These are phyloP conservation scores for Peromyscus californicus DNA, from an alignment of 2,113 vertebrate species.

Conservation along the genomic window DNA sequence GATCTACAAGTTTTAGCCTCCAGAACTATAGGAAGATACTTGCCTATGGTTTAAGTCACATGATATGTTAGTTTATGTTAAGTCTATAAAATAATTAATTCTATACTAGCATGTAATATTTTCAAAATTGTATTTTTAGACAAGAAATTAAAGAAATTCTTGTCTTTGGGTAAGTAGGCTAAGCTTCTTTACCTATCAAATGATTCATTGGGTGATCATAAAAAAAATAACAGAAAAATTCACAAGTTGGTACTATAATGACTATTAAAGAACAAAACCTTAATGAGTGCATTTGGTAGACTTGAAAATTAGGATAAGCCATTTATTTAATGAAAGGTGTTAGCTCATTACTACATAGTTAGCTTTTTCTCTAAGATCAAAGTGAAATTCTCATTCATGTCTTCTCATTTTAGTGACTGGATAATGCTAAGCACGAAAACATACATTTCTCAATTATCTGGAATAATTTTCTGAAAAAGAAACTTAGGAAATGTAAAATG, in stretches of 20 bases:
- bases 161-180: slow-evolving; percentile 56
- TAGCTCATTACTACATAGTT: slow-evolving; percentile 29
- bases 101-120: neutral
- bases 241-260: neutral
- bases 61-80: neutral
- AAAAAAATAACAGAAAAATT: slow-evolving; percentile 54
- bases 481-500: neutral
- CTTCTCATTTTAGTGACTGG: slow-evolving; percentile 29
- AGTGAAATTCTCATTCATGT: slow-evolving; percentile 4
- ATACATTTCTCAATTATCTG: neutral
- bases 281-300: slow-evolving; percentile 49
- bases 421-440: slow-evolving; percentile 24
- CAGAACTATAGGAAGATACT: neutral
- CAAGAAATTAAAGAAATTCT: neutral
- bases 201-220: slow-evolving; percentile 47
- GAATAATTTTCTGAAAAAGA: slow-evolving; percentile 15
- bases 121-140: slow-evolving; percentile 3
- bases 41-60: neutral
- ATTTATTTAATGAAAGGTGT: slow-evolving; percentile 58
- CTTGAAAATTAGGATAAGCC: slow-evolving; percentile 61
- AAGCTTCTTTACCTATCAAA: slow-evolving; percentile 9
- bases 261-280: slow-evolving; percentile 47
- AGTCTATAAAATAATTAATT: neutral
- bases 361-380: neutral
- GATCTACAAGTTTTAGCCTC: neutral